phyloP scores from a whole-genome alignment of 2,888 invertebrate genomes.

The Lasioglossum villosulum region DNA sequence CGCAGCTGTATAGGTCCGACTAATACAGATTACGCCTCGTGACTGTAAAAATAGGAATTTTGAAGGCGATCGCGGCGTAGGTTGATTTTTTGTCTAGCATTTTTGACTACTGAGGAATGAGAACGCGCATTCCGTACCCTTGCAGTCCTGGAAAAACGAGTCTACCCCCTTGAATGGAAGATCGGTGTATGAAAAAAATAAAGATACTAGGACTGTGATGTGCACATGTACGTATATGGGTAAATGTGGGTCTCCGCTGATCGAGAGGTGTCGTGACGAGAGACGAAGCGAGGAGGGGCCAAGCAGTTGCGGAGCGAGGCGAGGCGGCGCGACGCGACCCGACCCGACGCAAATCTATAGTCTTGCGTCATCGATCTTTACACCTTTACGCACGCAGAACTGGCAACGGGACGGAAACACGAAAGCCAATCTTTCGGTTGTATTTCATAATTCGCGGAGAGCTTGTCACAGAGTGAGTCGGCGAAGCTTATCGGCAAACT shows the following conservation, averaged over 20 bases:
- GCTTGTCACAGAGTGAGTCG: background rate
- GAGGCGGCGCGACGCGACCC: background rate
- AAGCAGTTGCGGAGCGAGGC: background rate
- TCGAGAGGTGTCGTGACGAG: background rate
- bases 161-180: background rate
- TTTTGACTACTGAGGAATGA: too few relatives aligned
- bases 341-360: conserved; percentile 36
- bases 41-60: too few relatives aligned
- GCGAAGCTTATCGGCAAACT: background rate
- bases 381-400: conserved; percentile 29
- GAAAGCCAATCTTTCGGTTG: conserved; percentile 3
- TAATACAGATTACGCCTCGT: too few relatives aligned
- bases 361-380: conserved; percentile 28
- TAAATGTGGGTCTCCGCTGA: background rate
- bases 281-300: background rate
- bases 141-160: too few relatives aligned
- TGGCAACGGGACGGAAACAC: conserved; percentile 14
- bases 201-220: background rate
- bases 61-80: too few relatives aligned
- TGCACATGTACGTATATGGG: background rate
- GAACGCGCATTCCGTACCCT: too few relatives aligned
- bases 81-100: too few relatives aligned
- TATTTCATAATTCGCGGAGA: background rate
- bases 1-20: too few relatives aligned
- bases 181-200: background rate